Evolutionary conservation across 2,888 invertebrate genomes (phyloP), one percentile per base, ranked within the genome.

Genomic region (Tricholauxania praeusta): DNA sequence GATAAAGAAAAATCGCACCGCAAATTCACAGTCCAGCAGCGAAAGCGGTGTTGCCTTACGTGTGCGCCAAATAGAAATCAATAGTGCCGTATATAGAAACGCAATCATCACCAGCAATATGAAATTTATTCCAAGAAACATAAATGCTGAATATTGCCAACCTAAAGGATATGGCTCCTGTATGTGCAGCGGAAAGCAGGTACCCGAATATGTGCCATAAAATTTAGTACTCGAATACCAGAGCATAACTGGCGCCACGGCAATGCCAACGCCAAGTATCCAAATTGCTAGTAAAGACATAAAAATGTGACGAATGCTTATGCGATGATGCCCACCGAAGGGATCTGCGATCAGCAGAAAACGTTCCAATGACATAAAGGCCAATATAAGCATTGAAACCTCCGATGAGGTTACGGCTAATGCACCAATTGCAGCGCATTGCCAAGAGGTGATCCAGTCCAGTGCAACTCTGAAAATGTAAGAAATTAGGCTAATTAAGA

Each of bases 91-190:
- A 82, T 93, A 93, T 1, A 90, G 88, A 72, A 89, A 82, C 0
- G 89, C 89, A 78, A 92, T 91, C 77, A 90, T 88, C 12, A 91
- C 55, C 71, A 92, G 83, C 73, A 91, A 88, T 47, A 89, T 79
- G 12, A 90, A 87, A 83, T 93, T 93, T 22, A 93, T 83, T 19
- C 92, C 92, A 39, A 93, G 86, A 80, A 93, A 92, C 75, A 93
- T 89, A 80, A 93, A 91, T 0, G 92, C 90, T 1, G 93, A 93
- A 81, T 92, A 93, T 80, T 93, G 89, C 93, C 93, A 93, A 19
- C 93, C 93, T 32, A 90, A 80, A 4, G 90, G 88, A 83, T 88
- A 93, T 0, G 92, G 91, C 75, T 93, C 92, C 75, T 91, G 91
- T 74, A 93, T 90, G 83, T 93, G 92, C 28, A 93, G 84, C 1